Conservation (phyloP, 2,113 vertebrate genomes). For the Phoenicopterus ruber region DNA sequence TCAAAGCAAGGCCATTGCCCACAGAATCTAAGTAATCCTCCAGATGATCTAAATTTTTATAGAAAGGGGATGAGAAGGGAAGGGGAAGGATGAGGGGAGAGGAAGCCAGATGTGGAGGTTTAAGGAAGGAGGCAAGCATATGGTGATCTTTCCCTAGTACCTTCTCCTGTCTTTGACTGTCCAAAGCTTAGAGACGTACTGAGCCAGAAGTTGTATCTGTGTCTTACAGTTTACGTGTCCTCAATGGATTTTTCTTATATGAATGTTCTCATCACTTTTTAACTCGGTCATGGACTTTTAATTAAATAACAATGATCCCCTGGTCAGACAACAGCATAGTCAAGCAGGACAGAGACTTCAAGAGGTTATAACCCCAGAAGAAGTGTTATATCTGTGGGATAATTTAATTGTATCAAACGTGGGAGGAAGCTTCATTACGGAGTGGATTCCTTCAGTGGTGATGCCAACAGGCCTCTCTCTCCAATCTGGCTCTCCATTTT, state of each 20-base stretch:
- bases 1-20: constrained; percentile 78
- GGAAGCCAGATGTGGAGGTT: background rate
- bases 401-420: background rate
- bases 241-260: background rate
- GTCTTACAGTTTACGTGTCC: background rate
- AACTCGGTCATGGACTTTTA: background rate
- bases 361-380: background rate
- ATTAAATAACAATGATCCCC: background rate
- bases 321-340: background rate
- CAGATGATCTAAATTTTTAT: background rate
- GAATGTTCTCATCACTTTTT: background rate
- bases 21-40: constrained; percentile 75
- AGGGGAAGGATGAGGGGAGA: background rate
- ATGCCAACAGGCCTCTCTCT: background rate
- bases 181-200: background rate
- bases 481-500: background rate
- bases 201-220: background rate
- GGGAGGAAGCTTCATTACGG: background rate
- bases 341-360: background rate
- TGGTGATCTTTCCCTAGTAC: background rate
- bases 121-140: background rate
- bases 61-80: background rate
- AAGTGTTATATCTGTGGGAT: background rate
- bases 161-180: background rate
- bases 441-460: background rate